Base-by-base conservation (phyloP, 37 sponge, comb jelly and placozoan genomes). In the Spongilla lacustris region DNA sequence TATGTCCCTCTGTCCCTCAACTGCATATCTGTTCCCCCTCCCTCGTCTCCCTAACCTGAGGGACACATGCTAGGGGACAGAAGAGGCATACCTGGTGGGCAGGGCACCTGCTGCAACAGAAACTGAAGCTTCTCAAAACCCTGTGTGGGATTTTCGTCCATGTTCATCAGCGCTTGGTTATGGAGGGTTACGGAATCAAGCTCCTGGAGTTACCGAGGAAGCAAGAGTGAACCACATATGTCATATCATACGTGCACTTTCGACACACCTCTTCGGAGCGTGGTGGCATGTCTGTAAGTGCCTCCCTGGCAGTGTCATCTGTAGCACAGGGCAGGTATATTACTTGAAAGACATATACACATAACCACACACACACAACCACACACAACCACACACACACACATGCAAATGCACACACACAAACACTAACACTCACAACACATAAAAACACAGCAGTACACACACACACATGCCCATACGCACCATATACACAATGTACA, bases 61-160 rank as follows among this genome's bases (percentile, higher is more conserved):
- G n/a, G n/a, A n/a, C n/a, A n/a, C n/a, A n/a, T n/a, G n/a, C n/a
- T n/a, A n/a, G n/a, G n/a, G n/a, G n/a, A n/a, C n/a, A n/a, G n/a
- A n/a, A n/a, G 19, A 29, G 0, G 32, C 69, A 71, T 46, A 89
- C 89, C 89, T 58, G 97, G 97, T 3, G 99, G 99, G 74, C 95
- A 98, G 32, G 92, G 84, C 13, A 66, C 84, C 86, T 98, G 99
- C 82, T 97, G 99, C 23, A 98, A 94, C 17, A 98, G 87, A 73
- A 97, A 98, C 91, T 98, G 99, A 30, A 98, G 85, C 83, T 98
- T 98, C 89, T 98, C 97, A 86, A 98, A 96, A n/a, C 99, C 97
- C 19, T 93, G 71, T 22, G 96, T 97, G 4, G 99, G 97, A 4
- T 88, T 91, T 14, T 92, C 88, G 21, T 90, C 92, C 95, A 98